A percentile compares a stretch with the other conserved stretches of the same genome.
These are phyloP conservation scores for Xerus rutilus DNA, from an alignment of 2,797 vertebrate species.

Conservation along the genomic window DNA sequence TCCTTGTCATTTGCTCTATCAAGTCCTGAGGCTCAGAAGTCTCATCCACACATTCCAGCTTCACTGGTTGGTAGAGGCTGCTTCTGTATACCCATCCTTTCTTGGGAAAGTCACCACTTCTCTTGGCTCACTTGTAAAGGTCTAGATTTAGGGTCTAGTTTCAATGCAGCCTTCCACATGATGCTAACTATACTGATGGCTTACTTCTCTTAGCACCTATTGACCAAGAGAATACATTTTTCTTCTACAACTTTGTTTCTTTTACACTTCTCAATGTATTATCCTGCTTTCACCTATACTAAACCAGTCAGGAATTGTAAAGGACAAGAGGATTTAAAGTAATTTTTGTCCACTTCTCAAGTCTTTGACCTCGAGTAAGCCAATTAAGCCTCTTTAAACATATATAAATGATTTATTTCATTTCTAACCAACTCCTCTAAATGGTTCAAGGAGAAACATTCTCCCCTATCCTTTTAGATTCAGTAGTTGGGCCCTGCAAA, in stretches of 20 bases:
- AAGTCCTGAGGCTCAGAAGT: background rate
- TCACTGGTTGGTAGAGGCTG: fast-evolving
- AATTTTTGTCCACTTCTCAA: background rate
- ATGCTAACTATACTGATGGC: background rate
- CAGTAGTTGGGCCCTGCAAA: background rate
- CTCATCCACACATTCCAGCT: background rate
- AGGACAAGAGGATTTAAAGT: background rate
- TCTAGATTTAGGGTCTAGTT: background rate
- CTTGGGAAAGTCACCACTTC: background rate
- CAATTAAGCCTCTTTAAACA: background rate
- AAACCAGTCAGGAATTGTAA: background rate
- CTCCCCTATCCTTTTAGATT: background rate
- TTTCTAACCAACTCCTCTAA: conserved; percentile 4
- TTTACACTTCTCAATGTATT: background rate
- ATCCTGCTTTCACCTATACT: background rate
- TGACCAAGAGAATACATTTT: background rate
- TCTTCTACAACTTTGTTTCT: background rate
- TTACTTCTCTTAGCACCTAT: background rate
- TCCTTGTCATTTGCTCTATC: background rate
- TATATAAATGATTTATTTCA: background rate
- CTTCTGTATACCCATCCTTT: background rate
- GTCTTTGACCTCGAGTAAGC: background rate
- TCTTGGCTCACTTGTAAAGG: background rate
- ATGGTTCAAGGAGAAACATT: background rate
- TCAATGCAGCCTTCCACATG: background rate